phyloP scores from a whole-genome alignment of 23 tunicate species.

The Trididemnum miniatum region DNA sequence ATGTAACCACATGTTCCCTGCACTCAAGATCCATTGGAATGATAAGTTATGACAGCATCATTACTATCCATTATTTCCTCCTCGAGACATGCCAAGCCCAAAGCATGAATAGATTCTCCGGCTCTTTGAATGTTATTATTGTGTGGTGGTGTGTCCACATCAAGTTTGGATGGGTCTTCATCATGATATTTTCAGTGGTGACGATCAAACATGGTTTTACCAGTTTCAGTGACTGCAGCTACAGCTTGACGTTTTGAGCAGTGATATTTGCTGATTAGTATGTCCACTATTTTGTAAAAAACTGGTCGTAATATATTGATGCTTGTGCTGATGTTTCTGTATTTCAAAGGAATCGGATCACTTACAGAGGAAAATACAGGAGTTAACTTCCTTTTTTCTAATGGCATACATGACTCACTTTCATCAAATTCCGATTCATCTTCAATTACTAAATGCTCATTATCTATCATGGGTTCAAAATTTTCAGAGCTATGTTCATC shows the following conservation, averaged over 20 bases:
- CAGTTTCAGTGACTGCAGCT: constrained; percentile 9
- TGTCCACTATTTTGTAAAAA: neutral
- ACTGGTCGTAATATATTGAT: neutral
- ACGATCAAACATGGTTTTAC: neutral
- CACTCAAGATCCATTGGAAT: neutral
- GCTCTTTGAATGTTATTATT: neutral
- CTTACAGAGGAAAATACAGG: too few species aligned
- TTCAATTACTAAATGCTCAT: too few species aligned
- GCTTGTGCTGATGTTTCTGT: neutral
- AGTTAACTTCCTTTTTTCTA: too few species aligned
- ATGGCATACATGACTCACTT: too few species aligned
- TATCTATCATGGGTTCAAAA: neutral
- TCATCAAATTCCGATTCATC: too few species aligned
- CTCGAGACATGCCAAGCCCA: neutral
- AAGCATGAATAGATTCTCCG: constrained; percentile 4
- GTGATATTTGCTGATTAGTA: constrained; percentile 1
- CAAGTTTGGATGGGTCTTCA: neutral
- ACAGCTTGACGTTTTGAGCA: neutral
- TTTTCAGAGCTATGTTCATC: neutral
- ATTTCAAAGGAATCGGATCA: too few species aligned
- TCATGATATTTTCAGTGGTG: neutral
- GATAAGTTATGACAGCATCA: neutral
- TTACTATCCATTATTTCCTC: constrained; percentile 11
- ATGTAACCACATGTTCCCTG: neutral
- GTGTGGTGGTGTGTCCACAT: neutral